Conservation (phyloP, 92 coral and sea anemone species). For the Heteractis magnifica region DNA sequence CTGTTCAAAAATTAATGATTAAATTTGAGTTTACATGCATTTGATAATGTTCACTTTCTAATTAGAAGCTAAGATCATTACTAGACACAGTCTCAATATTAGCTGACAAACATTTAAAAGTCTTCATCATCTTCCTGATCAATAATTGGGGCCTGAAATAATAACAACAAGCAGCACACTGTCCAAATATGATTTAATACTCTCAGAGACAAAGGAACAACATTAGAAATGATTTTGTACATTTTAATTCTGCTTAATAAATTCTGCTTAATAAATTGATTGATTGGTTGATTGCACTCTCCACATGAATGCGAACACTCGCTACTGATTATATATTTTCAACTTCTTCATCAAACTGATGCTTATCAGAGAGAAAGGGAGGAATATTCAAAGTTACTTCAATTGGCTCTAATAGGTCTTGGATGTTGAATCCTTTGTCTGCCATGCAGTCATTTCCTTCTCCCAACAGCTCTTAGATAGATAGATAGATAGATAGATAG, state of each 20-base stretch:
- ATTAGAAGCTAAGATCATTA: too few relatives aligned
- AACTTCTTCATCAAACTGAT: conserved; percentile 49
- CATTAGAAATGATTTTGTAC: conserved; percentile 42
- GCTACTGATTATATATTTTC: conserved; percentile 36
- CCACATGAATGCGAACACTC: conserved; percentile 44
- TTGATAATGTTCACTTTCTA: too few relatives aligned
- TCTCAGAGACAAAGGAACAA: conserved; percentile 46
- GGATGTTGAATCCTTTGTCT: conserved; percentile 34
- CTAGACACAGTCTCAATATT: too few relatives aligned
- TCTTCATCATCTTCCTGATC: background rate
- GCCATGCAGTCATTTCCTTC: conserved; percentile 57
- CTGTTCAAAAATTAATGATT: too few relatives aligned
- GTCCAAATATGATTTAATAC: conserved; percentile 45
- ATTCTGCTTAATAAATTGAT: too few relatives aligned
- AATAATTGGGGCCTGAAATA: conserved; percentile 54
- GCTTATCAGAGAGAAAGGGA: conserved; percentile 41
- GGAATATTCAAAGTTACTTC: conserved; percentile 46
- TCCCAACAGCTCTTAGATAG: conserved; percentile 39
- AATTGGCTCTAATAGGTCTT: conserved; percentile 46
- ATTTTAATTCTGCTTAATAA: conserved; percentile 32
- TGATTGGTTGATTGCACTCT: conserved; percentile 29
- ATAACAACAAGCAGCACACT: conserved; percentile 29
- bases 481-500: too few relatives aligned
- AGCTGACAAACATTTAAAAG: too few relatives aligned
- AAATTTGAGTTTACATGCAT: too few relatives aligned